Evolutionary conservation across 2,888 invertebrate species (phyloP).

Genomic region (Meiosimyza decipiens): DNA sequence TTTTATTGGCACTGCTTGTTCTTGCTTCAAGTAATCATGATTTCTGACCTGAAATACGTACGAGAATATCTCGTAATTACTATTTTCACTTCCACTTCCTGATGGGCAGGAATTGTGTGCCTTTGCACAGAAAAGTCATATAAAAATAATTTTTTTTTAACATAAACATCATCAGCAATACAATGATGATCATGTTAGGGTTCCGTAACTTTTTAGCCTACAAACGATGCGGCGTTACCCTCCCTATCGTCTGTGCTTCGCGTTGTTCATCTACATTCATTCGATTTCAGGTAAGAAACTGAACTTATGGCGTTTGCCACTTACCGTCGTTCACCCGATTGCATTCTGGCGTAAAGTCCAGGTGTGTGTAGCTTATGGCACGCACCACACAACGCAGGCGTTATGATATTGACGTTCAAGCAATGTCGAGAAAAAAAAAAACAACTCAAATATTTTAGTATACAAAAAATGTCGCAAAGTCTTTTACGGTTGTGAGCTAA

Average conservation of each 20-base stretch:
- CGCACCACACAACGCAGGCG: conserved; percentile 41
- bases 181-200: conserved; percentile 15
- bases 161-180: background rate
- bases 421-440: no score
- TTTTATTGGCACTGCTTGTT: background rate
- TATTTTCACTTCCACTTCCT: conserved; percentile 18
- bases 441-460: no score
- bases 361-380: conserved; percentile 51
- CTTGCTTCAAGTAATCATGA: no score
- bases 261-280: conserved; percentile 4
- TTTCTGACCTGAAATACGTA: no score
- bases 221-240: conserved; percentile 23
- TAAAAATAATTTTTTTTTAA: background rate
- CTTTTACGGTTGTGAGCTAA: no score
- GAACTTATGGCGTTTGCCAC: conserved; percentile 30
- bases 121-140: background rate
- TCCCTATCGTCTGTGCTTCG: conserved; percentile 45
- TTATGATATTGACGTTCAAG: no score
- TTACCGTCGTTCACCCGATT: background rate
- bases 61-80: background rate
- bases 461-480: no score
- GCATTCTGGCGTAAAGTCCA: conserved; percentile 49
- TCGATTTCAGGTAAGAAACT: conserved; percentile 22
- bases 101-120: background rate
- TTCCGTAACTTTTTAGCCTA: conserved; percentile 15